Conservation (phyloP, 2,888 invertebrate genomes). For the Hirtodrosophila histrioides region DNA sequence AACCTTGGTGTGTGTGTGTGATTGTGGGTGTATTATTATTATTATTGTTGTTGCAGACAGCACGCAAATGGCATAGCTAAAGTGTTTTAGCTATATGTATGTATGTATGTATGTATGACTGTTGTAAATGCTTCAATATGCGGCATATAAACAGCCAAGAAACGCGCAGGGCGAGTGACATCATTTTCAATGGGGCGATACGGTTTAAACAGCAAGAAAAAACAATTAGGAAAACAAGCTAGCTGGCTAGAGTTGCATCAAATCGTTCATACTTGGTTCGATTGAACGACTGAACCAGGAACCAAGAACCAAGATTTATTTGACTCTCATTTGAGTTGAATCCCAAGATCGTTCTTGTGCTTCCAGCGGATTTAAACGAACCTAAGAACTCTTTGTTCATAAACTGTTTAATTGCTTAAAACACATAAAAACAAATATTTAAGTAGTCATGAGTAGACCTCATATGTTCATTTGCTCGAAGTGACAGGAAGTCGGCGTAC, state of each 20-base stretch:
- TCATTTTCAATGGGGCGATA: conserved; percentile 66
- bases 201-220: conserved; percentile 63
- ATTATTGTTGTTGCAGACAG: conserved; percentile 35
- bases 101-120: not conserved
- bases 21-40: conserved; percentile 19
- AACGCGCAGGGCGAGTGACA: conserved; percentile 57
- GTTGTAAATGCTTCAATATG: conserved; percentile 49
- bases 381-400: no score
- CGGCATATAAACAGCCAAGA: conserved; percentile 37
- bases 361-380: no score
- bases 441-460: no score
- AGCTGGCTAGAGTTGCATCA: conserved; percentile 4
- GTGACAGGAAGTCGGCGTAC: no score
- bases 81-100: conserved; percentile 31
- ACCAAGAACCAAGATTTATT: no score
- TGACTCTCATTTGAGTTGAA: no score
- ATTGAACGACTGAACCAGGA: no score
- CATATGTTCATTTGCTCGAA: no score
- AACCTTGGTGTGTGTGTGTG: conserved; percentile 43
- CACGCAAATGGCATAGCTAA: conserved; percentile 19
- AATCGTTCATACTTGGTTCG: no score
- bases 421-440: no score
- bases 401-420: no score
- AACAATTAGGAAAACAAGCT: conserved; percentile 65
- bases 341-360: no score